Percentiles rank a stretch among this genome's conserved stretches.
phyloP scores from a whole-genome alignment of 30 jellyfish, hydroid and myxozoan genomes.

The Chrysaora quinquecirrha region DNA sequence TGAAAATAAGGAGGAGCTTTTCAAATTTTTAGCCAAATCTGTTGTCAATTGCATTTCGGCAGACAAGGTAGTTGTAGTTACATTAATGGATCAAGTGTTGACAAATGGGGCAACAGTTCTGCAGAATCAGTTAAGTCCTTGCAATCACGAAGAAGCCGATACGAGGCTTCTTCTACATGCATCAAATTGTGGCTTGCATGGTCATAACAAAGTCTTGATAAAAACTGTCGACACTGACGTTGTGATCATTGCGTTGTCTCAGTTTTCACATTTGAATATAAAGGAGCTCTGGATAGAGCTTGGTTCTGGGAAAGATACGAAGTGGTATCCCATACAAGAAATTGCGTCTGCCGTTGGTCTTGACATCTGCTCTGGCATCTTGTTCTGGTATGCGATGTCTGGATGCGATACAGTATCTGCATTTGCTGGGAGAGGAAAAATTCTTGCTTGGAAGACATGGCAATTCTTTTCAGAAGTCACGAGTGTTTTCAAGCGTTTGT shows the following conservation, averaged over 20 bases:
- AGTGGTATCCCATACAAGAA: not conserved
- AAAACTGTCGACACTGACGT: no score
- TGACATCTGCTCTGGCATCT: constrained; percentile 27
- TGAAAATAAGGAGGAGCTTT: not conserved
- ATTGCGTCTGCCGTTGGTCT: constrained; percentile 5
- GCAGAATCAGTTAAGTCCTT: no score
- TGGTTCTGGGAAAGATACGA: no score
- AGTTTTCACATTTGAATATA: no score
- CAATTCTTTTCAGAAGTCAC: constrained; percentile 18
- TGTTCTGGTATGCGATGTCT: constrained; percentile 38
- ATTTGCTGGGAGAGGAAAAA: constrained; percentile 24
- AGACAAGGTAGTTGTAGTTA: not conserved
- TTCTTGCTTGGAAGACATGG: constrained; percentile 1
- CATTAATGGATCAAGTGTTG: not conserved
- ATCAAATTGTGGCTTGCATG: not conserved
- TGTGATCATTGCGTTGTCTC: not conserved
- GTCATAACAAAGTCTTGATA: no score
- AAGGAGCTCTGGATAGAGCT: no score
- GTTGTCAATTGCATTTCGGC: not conserved
- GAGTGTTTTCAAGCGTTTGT: not conserved
- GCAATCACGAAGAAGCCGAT: no score
- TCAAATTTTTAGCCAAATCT: not conserved
- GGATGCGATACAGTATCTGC: constrained; percentile 61
- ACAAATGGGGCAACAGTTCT: no score
- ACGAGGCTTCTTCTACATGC: no score